Base-by-base conservation (phyloP, 1,140 invertebrate genomes). In the Acarapis woodi region DNA sequence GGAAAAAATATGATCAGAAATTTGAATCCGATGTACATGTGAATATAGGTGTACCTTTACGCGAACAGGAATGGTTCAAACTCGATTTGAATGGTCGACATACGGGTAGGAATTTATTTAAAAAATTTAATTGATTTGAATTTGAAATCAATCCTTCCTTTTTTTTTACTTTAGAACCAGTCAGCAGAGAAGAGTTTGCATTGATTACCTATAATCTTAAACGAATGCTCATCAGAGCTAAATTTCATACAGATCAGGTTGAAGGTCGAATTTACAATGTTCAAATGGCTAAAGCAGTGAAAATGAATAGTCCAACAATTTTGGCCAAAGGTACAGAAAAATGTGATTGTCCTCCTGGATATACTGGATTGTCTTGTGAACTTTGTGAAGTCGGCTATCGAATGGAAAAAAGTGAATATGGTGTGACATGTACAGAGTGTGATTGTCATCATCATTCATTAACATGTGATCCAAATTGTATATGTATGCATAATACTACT, bases 211-310 rank as follows among this genome's bases (percentile, higher is more conserved):
- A 68, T 4, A 65, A 79, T 44, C 48, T 97, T 0, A 67, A 71
- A 41, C 58, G 71, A 21, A 48, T 96, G 12, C 61, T 94, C 46
- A 63, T 96, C 19, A 62, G 83, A 37, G 82, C 80, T 0, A 77
- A 79, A 37, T 96, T 73, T 54, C 80, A 93, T 52, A 77, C 75
- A 0, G 80, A 87, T 51, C 87, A 97, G 58, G 70, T 79, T 40
- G 79, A 88, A 58, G 75, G 71, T 29, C 61, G 60, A 16, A 44
- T 64, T 14, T 55, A 55, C 36, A 46, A 57, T 37, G 55, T 61
- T 2, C 47, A 47, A 18, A 45, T 64, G 44, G 59, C 62, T 40
- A 48, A 55, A 39, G 62, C 59, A 15, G 51, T 47, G 9, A 14
- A 28, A 14, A 14, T 15, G 6, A 46, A 53, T 44, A 38, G 46